Conservation (phyloP, 2,888 invertebrate genomes). For the Acanthosoma haemorrhoidale region DNA sequence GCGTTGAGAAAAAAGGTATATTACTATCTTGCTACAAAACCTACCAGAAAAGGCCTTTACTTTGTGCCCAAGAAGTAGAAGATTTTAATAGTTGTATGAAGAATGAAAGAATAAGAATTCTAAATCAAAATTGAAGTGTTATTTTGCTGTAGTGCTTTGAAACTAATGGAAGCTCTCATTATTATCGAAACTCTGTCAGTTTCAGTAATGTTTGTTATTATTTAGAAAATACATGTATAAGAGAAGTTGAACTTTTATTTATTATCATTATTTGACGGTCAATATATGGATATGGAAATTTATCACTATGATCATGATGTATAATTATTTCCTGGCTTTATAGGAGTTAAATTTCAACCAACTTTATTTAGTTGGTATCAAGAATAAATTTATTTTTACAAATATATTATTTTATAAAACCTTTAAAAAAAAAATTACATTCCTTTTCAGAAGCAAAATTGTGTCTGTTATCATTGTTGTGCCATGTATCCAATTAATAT, state of each 20-base stretch:
- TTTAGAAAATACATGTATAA: background rate
- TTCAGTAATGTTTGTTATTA: background rate
- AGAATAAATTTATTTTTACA: constrained; percentile 8
- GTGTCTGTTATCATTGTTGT: too few relatives aligned
- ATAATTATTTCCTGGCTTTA: background rate
- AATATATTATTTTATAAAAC: background rate
- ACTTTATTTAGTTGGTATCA: background rate
- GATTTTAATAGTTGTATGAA: constrained; percentile 57
- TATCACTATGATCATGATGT: background rate
- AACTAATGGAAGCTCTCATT: background rate
- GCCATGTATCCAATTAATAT: too few relatives aligned
- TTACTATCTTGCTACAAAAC: constrained; percentile 57
- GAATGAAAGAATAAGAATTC: constrained; percentile 26
- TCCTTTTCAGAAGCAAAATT: too few relatives aligned
- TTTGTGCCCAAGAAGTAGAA: constrained; percentile 56
- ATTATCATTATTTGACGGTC: background rate
- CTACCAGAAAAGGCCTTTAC: constrained; percentile 55
- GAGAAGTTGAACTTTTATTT: background rate
- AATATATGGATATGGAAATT: background rate
- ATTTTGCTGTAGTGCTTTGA: background rate
- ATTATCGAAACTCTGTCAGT: background rate
- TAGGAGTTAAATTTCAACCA: background rate
- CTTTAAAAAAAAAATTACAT: too few relatives aligned
- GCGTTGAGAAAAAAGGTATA: constrained; percentile 52
- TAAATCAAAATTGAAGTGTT: constrained; percentile 16